Evolutionary conservation across 2,113 vertebrate species (phyloP), one percentile per base, ranked within the genome.

Genomic region (Baryphthengus martii): DNA sequence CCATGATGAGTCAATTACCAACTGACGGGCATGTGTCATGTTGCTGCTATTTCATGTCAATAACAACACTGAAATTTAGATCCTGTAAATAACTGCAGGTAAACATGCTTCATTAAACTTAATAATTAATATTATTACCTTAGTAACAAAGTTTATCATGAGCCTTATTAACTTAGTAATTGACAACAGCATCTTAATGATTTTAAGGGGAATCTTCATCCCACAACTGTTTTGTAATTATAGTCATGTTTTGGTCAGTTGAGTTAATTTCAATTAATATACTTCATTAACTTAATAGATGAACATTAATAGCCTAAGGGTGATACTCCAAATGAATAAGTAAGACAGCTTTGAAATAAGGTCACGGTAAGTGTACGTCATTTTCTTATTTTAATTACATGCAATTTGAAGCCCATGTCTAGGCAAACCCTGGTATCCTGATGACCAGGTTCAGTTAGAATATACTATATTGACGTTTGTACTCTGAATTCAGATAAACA

Each of bases 231-330:
- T 88, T 90, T 86, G 45, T 35, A 74, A 88, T 82, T 85, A 49
- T 35, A 73, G 65, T 63, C 31, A 73, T 63, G 39, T 74, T 94
- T 96, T 81, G 85, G 61, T 81, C 92, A 96, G 82, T 62, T 85
- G 66, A 95, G 45, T 63, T 94, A 71, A 90, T 86, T 81, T 88
- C 31, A 74, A 81, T 87, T 91, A 92, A 91, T 83, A 88, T 10
- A 86, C 20, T 71, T 93, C n/a, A 75, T 86, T 86, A 95, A 70
- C 29, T 91, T 78, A 65, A 73, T 33, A 84, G 47, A 31, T 92
- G 58, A 90, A 86, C 40, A 67, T 25, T 65, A 77, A 55, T 31
- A 77, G 72, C 56, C 90, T 78, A 72, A 72, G 61, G 75, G 75
- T 86, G 28, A 45, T 37, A 81, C 8, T 80, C 59, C 52, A 77